These are phyloP conservation scores for Argyresthia goedartella DNA, from an alignment of 2,888 invertebrate species.

Conservation along the genomic window DNA sequence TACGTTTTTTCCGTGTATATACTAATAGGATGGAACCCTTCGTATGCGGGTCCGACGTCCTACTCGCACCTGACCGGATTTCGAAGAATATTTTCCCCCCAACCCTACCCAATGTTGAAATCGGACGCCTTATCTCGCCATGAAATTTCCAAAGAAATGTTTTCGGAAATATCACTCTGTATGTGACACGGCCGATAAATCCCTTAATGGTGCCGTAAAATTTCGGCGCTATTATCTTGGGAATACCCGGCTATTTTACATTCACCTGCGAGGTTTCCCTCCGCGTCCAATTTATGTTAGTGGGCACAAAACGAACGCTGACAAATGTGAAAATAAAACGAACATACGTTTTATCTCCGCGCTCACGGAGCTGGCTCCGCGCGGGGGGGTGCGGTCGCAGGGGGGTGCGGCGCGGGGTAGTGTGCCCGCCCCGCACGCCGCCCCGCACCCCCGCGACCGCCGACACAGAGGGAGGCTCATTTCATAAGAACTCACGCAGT, in stretches of 20 bases:
- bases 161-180: slow-evolving; percentile 48
- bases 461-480: slow-evolving; percentile 20
- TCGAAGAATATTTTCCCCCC: no score
- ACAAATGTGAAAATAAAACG: slow-evolving; percentile 71
- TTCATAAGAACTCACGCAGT: slow-evolving; percentile 33
- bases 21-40: no score
- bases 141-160: slow-evolving; percentile 37
- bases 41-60: no score
- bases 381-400: slow-evolving; percentile 23
- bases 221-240: slow-evolving; percentile 67
- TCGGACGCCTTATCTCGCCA: slow-evolving; percentile 5
- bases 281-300: slow-evolving; percentile 70
- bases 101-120: not conserved
- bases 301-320: slow-evolving; percentile 70
- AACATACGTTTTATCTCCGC: slow-evolving; percentile 67
- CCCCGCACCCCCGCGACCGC: slow-evolving; percentile 1
- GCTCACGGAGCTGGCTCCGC: slow-evolving; percentile 53
- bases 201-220: slow-evolving; percentile 68
- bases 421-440: slow-evolving; percentile 8
- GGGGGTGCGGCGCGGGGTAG: slow-evolving; percentile 16
- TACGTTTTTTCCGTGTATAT: no score
- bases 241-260: slow-evolving; percentile 68
- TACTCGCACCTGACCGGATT: no score
- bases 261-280: slow-evolving; percentile 69
- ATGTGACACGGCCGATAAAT: slow-evolving; percentile 66